Evolutionary conservation across 2,797 vertebrate genomes (phyloP).

Genomic region (Zonotrichia albicollis): DNA sequence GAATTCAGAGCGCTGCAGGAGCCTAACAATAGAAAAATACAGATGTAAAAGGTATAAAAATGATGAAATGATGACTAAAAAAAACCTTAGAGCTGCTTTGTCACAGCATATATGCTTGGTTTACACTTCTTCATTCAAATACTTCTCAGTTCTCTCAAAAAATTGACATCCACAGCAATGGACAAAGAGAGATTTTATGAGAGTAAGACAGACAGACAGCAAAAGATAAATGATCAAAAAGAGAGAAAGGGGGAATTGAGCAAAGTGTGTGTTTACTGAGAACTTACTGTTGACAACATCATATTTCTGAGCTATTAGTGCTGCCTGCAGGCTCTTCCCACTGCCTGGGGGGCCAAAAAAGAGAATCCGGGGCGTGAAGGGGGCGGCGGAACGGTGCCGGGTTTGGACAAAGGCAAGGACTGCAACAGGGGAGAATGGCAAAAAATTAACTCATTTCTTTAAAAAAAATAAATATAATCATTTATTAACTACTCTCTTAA

Average conservation of each 20-base stretch:
- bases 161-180: neutral
- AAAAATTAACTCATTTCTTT: neutral
- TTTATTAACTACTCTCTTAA: no score
- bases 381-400: conserved; percentile 72
- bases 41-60: neutral
- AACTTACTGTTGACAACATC: conserved; percentile 85
- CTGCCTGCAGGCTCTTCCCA: conserved; percentile 88
- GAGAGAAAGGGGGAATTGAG: neutral
- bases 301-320: conserved; percentile 86
- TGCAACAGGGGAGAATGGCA: conserved; percentile 32
- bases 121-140: neutral
- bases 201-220: neutral
- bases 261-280: conserved; percentile 17
- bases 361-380: conserved; percentile 85
- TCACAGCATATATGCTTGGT: neutral
- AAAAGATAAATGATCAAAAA: neutral
- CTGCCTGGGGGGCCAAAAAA: conserved; percentile 87
- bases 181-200: neutral
- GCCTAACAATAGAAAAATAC: neutral
- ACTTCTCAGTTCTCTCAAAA: neutral
- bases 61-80: neutral
- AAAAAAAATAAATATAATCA: neutral
- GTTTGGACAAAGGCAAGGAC: conserved; percentile 80
- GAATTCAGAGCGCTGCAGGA: neutral
- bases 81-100: neutral